Conservation (phyloP, 2,797 vertebrate species). For the Lerista edwardsae region DNA sequence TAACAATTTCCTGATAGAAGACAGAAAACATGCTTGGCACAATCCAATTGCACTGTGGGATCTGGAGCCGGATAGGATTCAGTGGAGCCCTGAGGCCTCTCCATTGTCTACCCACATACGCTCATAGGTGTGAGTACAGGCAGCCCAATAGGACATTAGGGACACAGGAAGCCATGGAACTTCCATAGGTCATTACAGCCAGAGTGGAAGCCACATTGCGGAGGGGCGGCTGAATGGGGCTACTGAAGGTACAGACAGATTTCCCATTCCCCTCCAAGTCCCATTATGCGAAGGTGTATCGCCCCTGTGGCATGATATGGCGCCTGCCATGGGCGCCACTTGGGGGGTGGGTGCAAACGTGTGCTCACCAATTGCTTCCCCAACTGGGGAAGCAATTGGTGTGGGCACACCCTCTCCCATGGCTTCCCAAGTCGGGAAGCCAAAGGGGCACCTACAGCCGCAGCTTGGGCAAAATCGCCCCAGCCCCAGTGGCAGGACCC, state of each 20-base stretch:
- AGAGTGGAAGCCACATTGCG: not conserved
- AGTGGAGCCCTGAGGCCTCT: not conserved
- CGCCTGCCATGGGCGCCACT: too few relatives aligned
- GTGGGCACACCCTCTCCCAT: too few relatives aligned
- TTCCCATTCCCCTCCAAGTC: not conserved
- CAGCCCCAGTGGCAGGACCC: too few relatives aligned
- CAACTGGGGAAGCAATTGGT: too few relatives aligned
- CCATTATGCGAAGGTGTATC: too few relatives aligned
- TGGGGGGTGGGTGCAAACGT: too few relatives aligned
- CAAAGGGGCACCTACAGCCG: too few relatives aligned
- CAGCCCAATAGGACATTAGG: not conserved
- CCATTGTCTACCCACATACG: not conserved
- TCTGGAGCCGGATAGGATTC: not conserved
- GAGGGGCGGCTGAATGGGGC: too few relatives aligned
- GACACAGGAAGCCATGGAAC: not conserved
- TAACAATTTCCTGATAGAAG: slow-evolving; percentile 31
- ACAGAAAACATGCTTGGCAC: not conserved
- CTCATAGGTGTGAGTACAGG: not conserved
- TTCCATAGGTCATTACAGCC: not conserved
- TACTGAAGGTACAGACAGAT: not conserved
- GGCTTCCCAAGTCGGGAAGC: too few relatives aligned
- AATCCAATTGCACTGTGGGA: not conserved
- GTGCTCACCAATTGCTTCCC: too few relatives aligned
- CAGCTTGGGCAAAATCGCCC: too few relatives aligned
- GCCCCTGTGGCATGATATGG: too few relatives aligned